phyloP scores from a whole-genome alignment of 1,140 invertebrate genomes.

The Drosophila chauvacae region DNA sequence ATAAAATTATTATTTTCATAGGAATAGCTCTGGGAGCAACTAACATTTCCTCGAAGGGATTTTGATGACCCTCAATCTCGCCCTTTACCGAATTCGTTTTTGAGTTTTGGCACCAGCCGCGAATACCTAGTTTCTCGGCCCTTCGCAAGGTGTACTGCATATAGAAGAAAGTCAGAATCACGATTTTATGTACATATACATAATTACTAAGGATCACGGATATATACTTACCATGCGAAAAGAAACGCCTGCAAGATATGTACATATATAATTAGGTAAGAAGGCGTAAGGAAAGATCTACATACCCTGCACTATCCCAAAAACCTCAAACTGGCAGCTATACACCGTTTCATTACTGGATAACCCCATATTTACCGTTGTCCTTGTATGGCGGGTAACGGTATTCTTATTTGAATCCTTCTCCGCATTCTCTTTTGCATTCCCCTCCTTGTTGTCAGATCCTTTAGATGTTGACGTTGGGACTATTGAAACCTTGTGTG shows the following conservation, averaged over 20 bases:
- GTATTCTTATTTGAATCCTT: not conserved
- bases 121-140: conserved; percentile 55
- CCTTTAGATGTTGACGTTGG: not conserved
- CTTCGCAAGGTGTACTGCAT: conserved; percentile 65
- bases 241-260: conserved; percentile 52
- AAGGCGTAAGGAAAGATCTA: not conserved
- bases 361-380: too few species aligned
- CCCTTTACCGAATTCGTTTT: conserved; percentile 41
- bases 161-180: not conserved
- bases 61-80: conserved; percentile 47
- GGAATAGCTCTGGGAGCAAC: not conserved
- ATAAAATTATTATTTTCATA: not conserved
- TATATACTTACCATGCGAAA: conserved; percentile 60
- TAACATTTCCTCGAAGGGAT: conserved; percentile 62
- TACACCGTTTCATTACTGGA: not conserved
- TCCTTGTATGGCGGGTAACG: fast-evolving
- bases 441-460: not conserved
- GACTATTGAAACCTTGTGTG: fast-evolving
- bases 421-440: not conserved
- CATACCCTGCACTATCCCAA: conserved; percentile 72
- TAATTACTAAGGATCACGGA: not conserved
- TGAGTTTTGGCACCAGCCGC: conserved; percentile 61
- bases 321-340: conserved; percentile 65
- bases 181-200: not conserved
- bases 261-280: not conserved